These are phyloP conservation scores for Gallinago paraguaiae DNA, from an alignment of 2,113 vertebrate species.

Conservation along the genomic window DNA sequence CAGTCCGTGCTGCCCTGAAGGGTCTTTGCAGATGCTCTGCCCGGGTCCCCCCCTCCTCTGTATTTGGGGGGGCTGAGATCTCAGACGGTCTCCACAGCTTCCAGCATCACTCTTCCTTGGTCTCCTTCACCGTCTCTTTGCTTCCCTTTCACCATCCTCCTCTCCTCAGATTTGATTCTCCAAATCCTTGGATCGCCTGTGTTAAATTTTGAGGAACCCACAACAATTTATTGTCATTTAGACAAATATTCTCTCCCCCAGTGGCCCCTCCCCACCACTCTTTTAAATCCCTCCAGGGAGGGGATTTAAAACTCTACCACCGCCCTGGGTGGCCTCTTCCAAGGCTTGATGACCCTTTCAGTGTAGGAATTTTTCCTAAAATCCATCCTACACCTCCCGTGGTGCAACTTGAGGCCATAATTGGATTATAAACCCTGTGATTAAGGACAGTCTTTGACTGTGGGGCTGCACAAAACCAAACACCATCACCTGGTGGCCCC, in stretches of 20 bases:
- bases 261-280: background rate
- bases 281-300: background rate
- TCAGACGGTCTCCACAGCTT: background rate
- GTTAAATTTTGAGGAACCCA: background rate
- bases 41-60: background rate
- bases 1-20: background rate
- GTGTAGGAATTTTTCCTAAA: background rate
- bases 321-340: too few species aligned
- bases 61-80: background rate
- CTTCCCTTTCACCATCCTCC: background rate
- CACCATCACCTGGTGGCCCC: rapidly evolving
- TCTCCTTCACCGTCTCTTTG: background rate
- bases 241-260: background rate
- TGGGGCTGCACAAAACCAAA: background rate
- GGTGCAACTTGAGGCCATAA: background rate
- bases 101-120: background rate
- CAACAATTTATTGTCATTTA: background rate
- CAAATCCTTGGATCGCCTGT: background rate
- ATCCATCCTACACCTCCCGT: background rate
- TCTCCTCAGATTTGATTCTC: background rate
- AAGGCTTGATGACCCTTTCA: background rate
- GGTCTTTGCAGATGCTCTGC: background rate
- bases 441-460: rapidly evolving
- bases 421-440: background rate
- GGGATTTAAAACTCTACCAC: background rate